Base-by-base conservation (phyloP, 2,888 invertebrate genomes). In the Mythimna pallens region DNA sequence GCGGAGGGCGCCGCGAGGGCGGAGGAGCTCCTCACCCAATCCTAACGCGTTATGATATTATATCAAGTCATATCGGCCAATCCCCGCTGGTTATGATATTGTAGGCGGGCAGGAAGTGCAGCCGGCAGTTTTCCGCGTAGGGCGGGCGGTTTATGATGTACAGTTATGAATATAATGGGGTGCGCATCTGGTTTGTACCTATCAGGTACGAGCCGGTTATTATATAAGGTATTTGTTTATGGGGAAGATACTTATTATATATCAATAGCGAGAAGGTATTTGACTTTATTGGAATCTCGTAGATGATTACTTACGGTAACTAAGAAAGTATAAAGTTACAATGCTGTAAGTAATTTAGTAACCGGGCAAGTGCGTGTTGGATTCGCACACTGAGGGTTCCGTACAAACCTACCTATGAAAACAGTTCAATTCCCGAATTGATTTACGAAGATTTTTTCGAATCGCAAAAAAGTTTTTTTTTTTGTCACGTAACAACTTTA, bases 11-110 rank as follows among this genome's bases (percentile, higher is more conserved):
- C 88, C 88, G 88, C 88, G 90, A 83, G 88, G 90, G 75, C 80
- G 88, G 93, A 91, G 92, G 93, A 93, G 85, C 90, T 90, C 91
- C 91, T 94, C 94, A 92, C 87, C 97, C 97, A 97, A 97, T 97
- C 94, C 94, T 92, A 89, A 89, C 87, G 85, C 95, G 96, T 96
- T 97, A 97, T 97, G 97, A 97, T 97, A 97, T 97, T 96, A 97
- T 97, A 97, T 97, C 96, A 96, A 91, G 88, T 93, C 93, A 94
- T 95, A 93, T 94, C 93, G 90, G 90, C 96, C 96, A 96, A 97
- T 97, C 92, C 95, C 92, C 83, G 93, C 90, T 90, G 93, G 96
- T 95, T 96, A 96, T 96, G 96, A 96, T 94, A 96, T 96, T 96
- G 94, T 94, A 93, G 96, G 96, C 96, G 96, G 95, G 93, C 79